Base-by-base conservation (phyloP, 1,140 invertebrate genomes). In the Platorchestia sp. region DNA sequence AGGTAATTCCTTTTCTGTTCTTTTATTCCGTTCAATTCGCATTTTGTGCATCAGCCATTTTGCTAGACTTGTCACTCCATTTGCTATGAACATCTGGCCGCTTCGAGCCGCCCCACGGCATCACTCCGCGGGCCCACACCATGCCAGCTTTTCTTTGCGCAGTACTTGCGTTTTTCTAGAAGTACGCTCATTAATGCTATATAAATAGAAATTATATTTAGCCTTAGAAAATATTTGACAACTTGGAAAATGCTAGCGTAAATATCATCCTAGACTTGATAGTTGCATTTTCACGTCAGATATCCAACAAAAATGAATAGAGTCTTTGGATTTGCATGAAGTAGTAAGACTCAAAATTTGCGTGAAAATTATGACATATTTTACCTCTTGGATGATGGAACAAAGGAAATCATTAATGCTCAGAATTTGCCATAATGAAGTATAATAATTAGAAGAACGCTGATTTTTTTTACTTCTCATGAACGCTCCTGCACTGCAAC, bases 1-100 rank as follows among this genome's bases (percentile, higher is more conserved):
- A 93, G 91, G 91, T 93, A 93, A 45, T 47, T 93, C 41, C 87
- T 89, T 89, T 44, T 89, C 87, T 6, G 87, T 42, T 89, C 41
- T 89, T 89, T 42, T 19, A 89, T 42, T 75, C 27, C 27, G 59
- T 36, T 75, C 14, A 75, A 75, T 75, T 27, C 59, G 59, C 59
- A 75, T 75, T 75, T 75, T 75, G 59, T 75, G 59, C 59, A 75
- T 75, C 59, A 75, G 59, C 59, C 14, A 75, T 36, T 75, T 36
- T 75, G 59, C 59, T 75, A 10, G 59, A 75, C 59, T 75, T 27
- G 59, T 75, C 59, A 75, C 59, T 75, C 36, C 19, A 10, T 51
- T 75, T 75, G n/a, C n/a, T n/a, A 75, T 22, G 36, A 22, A 75
- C 36, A 36, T 75, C 1, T 19, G 27, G 59, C 59, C 36, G 59